Base-by-base conservation (phyloP, 2,797 vertebrate genomes). In the Gadopsis marmoratus region DNA sequence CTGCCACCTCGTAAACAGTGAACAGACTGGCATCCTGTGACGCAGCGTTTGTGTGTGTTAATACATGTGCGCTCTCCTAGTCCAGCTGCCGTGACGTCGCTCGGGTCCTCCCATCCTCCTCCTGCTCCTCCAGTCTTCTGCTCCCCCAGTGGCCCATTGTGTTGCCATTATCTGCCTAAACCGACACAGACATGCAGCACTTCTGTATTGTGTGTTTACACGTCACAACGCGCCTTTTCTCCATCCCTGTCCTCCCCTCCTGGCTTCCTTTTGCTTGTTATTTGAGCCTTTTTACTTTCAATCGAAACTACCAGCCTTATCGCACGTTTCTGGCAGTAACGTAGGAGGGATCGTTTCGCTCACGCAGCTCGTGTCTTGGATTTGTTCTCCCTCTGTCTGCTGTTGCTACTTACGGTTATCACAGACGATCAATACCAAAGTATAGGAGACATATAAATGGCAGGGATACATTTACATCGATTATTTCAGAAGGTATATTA, bases 41-140 rank as follows among this genome's bases (percentile, higher is more conserved):
- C 47, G 76, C 74, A 67, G 43, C 7, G 0, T 61, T 58, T 64
- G 12, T 63, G 39, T 54, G 55, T 41, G 74, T 77, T 50, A 33
- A 65, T 61, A 43, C 48, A 23, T 51, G n/a, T 51, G n/a, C 65
- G 1, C 43, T 77, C 26, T 65, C 33, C 47, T 50, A 3, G 16
- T 72, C 63, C 82, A 86, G 76, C 85, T 90, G 88, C 71, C 74
- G 73, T 79, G 82, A 86, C 43, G 31, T 76, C 21, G 17, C 67
- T 72, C 68, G 70, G 85, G 76, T 79, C 80, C 66, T 87, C 84
- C 58, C 53, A 21, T 76, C 71, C 61, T 6, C 43, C 14, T 76
- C 70, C 50, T 39, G 7, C 45, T 47, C 11, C 62, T 72, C 33
- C 48, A 55, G 48, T 43, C 19, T 19, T 65, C 55, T 12, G 5